Base-by-base conservation (phyloP, 2,113 vertebrate species). In the Entelurus aequoreus region DNA sequence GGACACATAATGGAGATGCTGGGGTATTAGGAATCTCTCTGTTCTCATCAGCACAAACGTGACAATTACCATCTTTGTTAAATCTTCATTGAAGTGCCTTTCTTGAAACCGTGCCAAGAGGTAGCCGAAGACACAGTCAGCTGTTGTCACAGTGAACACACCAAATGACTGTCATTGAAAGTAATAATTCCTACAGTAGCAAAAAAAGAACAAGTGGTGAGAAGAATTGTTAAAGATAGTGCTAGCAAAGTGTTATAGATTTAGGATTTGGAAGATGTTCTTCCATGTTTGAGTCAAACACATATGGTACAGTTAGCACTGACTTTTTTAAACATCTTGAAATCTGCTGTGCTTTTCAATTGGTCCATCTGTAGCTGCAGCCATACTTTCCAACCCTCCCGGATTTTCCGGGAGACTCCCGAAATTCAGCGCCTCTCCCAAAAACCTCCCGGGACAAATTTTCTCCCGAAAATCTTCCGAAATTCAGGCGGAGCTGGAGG, bases 191-290 rank as follows among this genome's bases (percentile, higher is more conserved):
- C 54, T 51, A 51, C 68, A 54, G 55, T 65, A 70, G 67, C n/a
- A 68, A 28, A 21, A 51, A 36, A 42, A 58, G 21, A 35, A 50
- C 55, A 56, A 40, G 63, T 40, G 42, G 42, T 54, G 47, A 55
- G 49, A 48, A 50, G 65, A 54, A 19, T 37, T 14, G n/a, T 51
- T 37, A 19, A 28, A 66, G 56, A 65, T 49, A 14, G 50, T 10
- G n/a, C 54, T 53, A 58, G 66, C 65, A 54, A 76, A 68, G 60
- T 69, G 75, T 78, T 74, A 71, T 63, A 54, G 67, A 78, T 83
- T 77, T 44, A 68, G 65, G 80, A 81, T 84, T 83, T 83, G 65
- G 71, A 28, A 53, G 62, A 47, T 47, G 63, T 62, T 79, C 65
- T 72, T 64, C 8, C 62, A 62, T 63, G 66, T 69, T 54, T 52